Evolutionary conservation across 2,888 invertebrate genomes (phyloP), one percentile per base, ranked within the genome.

Genomic region (Drosophila formosana): DNA sequence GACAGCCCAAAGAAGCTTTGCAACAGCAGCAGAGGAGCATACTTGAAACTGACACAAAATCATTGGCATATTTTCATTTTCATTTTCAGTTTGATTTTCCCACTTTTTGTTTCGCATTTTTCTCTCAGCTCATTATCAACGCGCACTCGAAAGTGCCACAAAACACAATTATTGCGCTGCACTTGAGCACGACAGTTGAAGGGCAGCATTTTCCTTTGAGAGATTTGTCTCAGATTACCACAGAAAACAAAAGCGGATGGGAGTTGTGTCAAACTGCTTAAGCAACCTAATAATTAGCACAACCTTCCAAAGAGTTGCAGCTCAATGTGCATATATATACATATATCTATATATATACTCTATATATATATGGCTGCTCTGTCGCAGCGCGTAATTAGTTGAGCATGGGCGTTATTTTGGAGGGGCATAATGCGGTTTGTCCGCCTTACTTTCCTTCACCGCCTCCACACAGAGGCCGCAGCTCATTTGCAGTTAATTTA

Each of bases 401-500:
- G 18, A 18, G 18, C 18, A 18, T 18, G 18, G 18, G 49, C 25
- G 4, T 50, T 53, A 46, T 53, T 67, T 41, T 37, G 56, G 52
- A 43, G 39, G 13, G 43, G 28, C 34, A 34, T 34, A 34, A 34
- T 34, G 34, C 34, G 34, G 34, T 34, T 34, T 4, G 34, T 34
- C 11, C 34, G 34, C 11, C 34, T 34, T 9, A 18, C 18, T 18
- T 18, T 18, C 18, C 18, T 18, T 18, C 18, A 18, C 1, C 18
- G 18, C 18, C 18, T 18, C 30, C 30, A 7, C 34, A 39, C 47
- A 25, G 45, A 53, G 51, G 70, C 65, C 67, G 58, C 68, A 72
- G 78, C 78, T 78, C 78, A 78, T 78, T 78, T 78, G 55, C 78
- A 75, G 68, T 66, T 78, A 78, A 79, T 78, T 78, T 78, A 78